phyloP scores from a whole-genome alignment of 2,797 vertebrate genomes.

The Acanthurus tractus region DNA sequence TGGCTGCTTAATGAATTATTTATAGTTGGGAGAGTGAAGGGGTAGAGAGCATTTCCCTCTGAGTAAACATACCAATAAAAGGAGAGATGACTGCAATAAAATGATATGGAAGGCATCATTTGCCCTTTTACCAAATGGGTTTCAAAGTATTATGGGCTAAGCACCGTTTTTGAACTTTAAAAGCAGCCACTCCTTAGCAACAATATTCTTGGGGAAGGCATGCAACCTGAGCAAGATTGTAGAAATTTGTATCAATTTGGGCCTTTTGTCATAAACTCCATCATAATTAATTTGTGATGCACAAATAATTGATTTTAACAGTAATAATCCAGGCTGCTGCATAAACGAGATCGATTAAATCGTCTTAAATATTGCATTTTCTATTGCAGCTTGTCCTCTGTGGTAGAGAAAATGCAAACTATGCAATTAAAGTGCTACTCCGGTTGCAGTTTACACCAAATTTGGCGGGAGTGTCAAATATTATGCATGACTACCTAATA shows the following conservation, averaged over 20 bases:
- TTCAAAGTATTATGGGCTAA: conserved; percentile 56
- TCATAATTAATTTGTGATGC: conserved; percentile 58
- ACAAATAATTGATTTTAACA: conserved; percentile 56
- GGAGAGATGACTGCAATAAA: conserved; percentile 73
- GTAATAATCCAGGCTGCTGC: conserved; percentile 57
- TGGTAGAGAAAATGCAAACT: conserved; percentile 27
- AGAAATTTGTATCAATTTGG: conserved; percentile 12
- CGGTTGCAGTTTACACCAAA: conserved; percentile 33
- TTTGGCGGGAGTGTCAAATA: conserved; percentile 35
- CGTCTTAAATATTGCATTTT: conserved; percentile 64
- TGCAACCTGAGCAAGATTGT: not conserved
- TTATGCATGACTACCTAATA: conserved; percentile 37
- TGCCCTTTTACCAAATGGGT: conserved; percentile 73
- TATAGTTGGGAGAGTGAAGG: conserved; percentile 62
- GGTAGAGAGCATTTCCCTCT: conserved; percentile 67
- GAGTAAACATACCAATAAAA: conserved; percentile 82
- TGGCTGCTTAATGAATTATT: conserved; percentile 81
- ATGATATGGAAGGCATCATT: conserved; percentile 73
- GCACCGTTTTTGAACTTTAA: conserved; percentile 45
- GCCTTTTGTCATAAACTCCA: conserved; percentile 35
- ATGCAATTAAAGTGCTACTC: conserved; percentile 37
- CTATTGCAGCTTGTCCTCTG: conserved; percentile 47
- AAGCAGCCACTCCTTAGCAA: conserved; percentile 15
- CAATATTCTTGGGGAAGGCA: conserved; percentile 8
- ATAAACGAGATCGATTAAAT: conserved; percentile 59